These are phyloP conservation scores for Zoroaster sp. DNA, from an alignment of 53 echinoderm and acorn worm genomes.

Conservation along the genomic window DNA sequence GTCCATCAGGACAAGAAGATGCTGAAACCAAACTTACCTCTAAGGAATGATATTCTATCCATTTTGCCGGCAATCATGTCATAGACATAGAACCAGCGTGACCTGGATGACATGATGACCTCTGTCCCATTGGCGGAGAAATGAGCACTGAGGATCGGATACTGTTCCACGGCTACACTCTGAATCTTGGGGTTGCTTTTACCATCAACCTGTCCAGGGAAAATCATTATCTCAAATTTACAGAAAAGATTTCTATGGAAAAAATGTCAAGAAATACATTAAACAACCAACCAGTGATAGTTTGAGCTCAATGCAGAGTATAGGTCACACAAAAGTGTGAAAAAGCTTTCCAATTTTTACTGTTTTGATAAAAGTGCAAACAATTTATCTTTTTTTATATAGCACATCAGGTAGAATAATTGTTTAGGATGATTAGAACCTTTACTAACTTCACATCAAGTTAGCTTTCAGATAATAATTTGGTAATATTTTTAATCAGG, in stretches of 20 bases:
- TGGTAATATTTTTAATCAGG: no score
- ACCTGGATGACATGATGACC: slow-evolving; percentile 77
- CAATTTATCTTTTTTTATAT: no score
- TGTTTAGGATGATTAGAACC: no score
- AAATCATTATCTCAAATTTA: not conserved
- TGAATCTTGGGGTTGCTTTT: slow-evolving; percentile 88
- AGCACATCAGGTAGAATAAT: no score
- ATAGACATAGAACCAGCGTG: slow-evolving; percentile 78
- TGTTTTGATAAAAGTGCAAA: no score
- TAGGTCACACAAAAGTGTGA: no score
- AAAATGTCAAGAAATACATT: no score
- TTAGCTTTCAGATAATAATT: no score
- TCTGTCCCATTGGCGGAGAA: slow-evolving; percentile 85
- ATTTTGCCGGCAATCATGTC: slow-evolving; percentile 97
- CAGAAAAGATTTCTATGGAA: not conserved
- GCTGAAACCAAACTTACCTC: slow-evolving; percentile 57
- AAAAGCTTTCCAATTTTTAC: no score
- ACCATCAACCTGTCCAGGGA: slow-evolving; percentile 78
- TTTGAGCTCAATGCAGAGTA: no score
- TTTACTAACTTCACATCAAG: no score
- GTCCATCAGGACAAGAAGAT: no score
- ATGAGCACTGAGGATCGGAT: slow-evolving; percentile 83
- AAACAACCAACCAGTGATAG: not conserved
- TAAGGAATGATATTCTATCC: slow-evolving; percentile 72
- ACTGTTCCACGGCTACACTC: slow-evolving; percentile 80